Evolutionary conservation across 2,113 vertebrate genomes (phyloP).

Genomic region (pig (Sus scrofa)): DNA sequence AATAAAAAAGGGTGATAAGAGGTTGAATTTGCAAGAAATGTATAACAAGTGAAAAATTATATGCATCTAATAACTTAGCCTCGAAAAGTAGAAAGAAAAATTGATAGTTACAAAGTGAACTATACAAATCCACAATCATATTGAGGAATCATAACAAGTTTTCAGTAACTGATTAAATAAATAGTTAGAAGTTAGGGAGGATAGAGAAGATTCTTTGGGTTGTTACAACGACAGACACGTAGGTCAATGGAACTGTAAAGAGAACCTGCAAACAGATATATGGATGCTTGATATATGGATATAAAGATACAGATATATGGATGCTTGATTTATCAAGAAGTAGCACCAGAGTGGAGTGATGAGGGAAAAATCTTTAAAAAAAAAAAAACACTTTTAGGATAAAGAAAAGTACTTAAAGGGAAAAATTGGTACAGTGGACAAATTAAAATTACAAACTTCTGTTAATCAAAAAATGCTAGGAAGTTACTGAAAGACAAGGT

Average conservation of each 20-base stretch:
- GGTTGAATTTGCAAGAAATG: constrained; percentile 17
- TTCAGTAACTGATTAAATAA: constrained; percentile 43
- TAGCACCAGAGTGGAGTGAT: not conserved
- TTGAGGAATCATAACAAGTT: not conserved
- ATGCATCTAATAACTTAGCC: not conserved
- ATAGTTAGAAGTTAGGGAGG: constrained; percentile 4
- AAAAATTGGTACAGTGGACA: not conserved
- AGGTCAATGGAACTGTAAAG: not conserved
- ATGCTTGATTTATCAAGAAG: constrained; percentile 13
- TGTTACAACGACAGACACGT: not conserved
- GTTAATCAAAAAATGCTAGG: not conserved
- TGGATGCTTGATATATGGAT: not conserved
- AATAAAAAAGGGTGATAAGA: not conserved
- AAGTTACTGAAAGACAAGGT: constrained; percentile 36
- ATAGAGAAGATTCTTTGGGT: not conserved
- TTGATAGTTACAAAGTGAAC: not conserved
- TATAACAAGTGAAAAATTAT: not conserved
- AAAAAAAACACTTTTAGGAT: not conserved
- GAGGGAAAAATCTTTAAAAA: not conserved
- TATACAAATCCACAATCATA: not conserved
- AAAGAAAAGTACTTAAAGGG: not conserved
- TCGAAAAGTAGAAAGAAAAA: constrained; percentile 28
- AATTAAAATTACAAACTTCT: constrained; percentile 1
- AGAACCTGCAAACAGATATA: not conserved
- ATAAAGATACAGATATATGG: not conserved